Conservation (phyloP, 2,797 vertebrate genomes). For the Lagocephalus sceleratus region DNA sequence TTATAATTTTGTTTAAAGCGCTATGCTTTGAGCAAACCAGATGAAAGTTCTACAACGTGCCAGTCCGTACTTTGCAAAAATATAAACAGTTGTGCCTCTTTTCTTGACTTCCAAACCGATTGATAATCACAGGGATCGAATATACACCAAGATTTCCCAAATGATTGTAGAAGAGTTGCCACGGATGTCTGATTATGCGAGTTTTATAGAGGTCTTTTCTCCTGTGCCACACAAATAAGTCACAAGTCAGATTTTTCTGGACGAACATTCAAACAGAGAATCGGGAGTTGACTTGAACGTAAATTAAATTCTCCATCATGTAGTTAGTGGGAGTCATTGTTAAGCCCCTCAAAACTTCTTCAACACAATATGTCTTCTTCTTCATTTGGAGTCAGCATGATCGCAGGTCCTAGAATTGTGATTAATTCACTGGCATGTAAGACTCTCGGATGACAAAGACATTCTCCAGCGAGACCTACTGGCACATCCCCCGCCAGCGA, state of each 20-base stretch:
- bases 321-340: conserved; percentile 6
- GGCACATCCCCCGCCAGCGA: conserved; percentile 66
- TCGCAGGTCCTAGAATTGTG: conserved; percentile 35
- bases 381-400: conserved; percentile 23
- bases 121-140: conserved; percentile 17
- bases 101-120: conserved; percentile 1
- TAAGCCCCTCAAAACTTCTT: conserved; percentile 18
- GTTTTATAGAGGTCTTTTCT: too few species aligned
- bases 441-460: conserved; percentile 65
- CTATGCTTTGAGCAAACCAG: conserved; percentile 33
- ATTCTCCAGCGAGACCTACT: conserved; percentile 61
- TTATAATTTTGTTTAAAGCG: conserved; percentile 61
- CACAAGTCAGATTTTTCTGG: conserved; percentile 9
- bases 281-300: too few species aligned
- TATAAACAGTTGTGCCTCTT: conserved; percentile 12
- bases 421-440: conserved; percentile 57
- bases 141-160: conserved; percentile 6
- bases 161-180: conserved; percentile 11
- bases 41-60: conserved; percentile 38
- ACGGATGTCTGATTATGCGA: background rate
- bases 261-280: too few species aligned
- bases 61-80: conserved; percentile 24
- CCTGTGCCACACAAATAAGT: background rate
- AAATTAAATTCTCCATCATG: background rate
- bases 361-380: conserved; percentile 12